Percentiles rank a stretch among this genome's conserved stretches.
Conservation (phyloP, 2,888 invertebrate genomes). For the Mylabris sibirica region DNA sequence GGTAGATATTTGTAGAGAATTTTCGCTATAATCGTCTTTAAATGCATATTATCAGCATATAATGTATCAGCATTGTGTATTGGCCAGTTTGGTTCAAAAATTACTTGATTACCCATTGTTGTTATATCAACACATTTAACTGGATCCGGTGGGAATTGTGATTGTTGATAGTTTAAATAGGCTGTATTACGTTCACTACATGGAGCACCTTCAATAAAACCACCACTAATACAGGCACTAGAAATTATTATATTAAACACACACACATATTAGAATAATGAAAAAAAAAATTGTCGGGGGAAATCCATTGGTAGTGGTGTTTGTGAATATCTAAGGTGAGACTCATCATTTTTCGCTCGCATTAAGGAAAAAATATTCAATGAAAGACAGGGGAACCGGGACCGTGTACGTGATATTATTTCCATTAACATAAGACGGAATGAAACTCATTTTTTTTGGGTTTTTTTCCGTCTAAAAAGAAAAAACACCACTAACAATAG, state of each 20-base stretch:
- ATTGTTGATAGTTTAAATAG: constrained; percentile 41
- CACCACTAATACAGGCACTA: constrained; percentile 17
- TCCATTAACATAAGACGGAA: not conserved
- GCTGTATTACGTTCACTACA: constrained; percentile 54
- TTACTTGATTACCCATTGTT: constrained; percentile 39
- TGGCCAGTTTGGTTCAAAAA: constrained; percentile 31
- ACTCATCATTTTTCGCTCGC: not conserved
- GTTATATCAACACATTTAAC: constrained; percentile 53
- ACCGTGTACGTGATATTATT: constrained; percentile 3
- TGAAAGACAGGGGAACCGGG: not conserved
- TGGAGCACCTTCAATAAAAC: constrained; percentile 47
- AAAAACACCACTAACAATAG: constrained; percentile 10
- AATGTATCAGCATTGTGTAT: constrained; percentile 44
- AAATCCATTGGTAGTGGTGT: not conserved
- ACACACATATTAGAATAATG: not conserved
- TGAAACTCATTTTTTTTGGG: not conserved
- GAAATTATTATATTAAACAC: not conserved
- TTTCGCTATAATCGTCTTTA: constrained; percentile 40
- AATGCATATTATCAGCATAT: constrained; percentile 53
- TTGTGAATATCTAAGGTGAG: not conserved
- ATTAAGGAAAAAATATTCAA: not conserved
- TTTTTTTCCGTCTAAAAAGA: not conserved
- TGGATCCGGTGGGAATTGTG: constrained; percentile 37
- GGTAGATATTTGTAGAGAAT: constrained; percentile 41
- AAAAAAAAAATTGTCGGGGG: not conserved